These are phyloP conservation scores for Aleiodes alternator DNA, from an alignment of 2,888 invertebrate species.

Conservation along the genomic window DNA sequence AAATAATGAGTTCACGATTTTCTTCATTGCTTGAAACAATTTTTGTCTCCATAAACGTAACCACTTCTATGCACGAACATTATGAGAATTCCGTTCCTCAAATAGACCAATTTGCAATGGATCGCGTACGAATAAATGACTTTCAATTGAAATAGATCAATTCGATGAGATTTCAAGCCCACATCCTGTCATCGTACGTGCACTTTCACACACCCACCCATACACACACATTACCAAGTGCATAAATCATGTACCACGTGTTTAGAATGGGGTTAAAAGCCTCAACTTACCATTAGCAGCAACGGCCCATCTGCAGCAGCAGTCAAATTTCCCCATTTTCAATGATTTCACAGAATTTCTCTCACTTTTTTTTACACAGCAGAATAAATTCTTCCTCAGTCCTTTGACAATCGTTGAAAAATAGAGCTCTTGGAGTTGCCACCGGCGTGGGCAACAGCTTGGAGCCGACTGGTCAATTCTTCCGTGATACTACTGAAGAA, in stretches of 20 bases:
- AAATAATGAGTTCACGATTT: too few relatives aligned
- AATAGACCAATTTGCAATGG: constrained; percentile 5
- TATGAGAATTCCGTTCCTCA: background rate
- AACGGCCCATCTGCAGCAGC: background rate
- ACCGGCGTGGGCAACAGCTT: background rate
- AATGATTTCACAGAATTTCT: too few relatives aligned
- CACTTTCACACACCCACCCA: background rate
- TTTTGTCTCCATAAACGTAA: too few relatives aligned
- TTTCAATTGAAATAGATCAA: constrained; percentile 3
- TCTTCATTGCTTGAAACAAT: too few relatives aligned
- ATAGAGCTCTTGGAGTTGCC: background rate
- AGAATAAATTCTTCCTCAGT: too few relatives aligned
- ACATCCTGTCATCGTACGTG: constrained; percentile 6
- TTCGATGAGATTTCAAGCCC: background rate
- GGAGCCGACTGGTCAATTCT: constrained; percentile 28
- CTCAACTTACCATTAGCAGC: background rate
- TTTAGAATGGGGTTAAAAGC: background rate
- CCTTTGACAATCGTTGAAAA: too few relatives aligned
- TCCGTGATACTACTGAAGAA: background rate
- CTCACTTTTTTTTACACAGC: background rate
- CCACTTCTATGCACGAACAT: too few relatives aligned
- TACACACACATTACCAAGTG: background rate
- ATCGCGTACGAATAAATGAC: background rate
- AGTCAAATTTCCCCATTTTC: constrained; percentile 1
- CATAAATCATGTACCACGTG: background rate